phyloP scores from a whole-genome alignment of 2,113 vertebrate genomes.

The Limnothrissa miodon region DNA sequence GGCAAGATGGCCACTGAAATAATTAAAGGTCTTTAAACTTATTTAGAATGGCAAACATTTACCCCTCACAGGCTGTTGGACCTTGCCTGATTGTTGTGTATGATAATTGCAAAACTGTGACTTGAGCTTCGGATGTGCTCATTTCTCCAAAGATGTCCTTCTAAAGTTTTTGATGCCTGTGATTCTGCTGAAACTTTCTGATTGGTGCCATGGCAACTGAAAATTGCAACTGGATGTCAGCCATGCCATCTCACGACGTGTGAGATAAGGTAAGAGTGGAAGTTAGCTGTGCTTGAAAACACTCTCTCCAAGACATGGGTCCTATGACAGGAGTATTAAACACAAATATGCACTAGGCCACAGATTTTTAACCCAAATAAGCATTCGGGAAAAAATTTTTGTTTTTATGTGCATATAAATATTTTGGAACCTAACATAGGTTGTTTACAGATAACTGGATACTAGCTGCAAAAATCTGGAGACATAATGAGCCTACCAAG shows the following conservation, averaged over 20 bases:
- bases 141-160: conserved; percentile 3
- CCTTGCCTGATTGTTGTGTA: not conserved
- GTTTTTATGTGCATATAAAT: not conserved
- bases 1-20: not conserved
- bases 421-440: not conserved
- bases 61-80: not conserved
- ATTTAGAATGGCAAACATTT: not conserved
- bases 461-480: not conserved
- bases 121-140: not conserved
- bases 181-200: not conserved
- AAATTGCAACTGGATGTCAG: not conserved
- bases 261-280: not conserved
- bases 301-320: not conserved
- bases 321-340: not conserved
- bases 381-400: not conserved
- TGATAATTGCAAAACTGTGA: not conserved
- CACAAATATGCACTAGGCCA: not conserved
- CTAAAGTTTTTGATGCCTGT: not conserved
- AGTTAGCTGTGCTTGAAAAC: not conserved
- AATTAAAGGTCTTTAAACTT: not conserved
- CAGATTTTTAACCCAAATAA: not conserved
- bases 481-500: not conserved
- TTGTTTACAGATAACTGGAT: no score
- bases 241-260: not conserved
- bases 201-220: not conserved